Conservation (phyloP, 2,888 invertebrate species). For the Eutolmus rufibarbis region DNA sequence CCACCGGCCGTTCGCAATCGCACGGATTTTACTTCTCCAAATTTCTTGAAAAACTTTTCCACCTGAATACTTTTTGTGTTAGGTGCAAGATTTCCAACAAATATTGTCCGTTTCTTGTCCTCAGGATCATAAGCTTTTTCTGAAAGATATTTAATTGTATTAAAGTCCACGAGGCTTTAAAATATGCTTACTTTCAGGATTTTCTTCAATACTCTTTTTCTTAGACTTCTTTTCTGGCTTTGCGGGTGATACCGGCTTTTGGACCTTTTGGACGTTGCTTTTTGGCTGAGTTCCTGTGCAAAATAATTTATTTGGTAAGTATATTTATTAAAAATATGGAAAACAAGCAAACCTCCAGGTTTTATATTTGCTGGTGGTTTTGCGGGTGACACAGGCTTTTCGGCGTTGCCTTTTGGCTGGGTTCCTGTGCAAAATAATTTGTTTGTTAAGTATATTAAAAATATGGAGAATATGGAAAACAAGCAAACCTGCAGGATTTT, state of each 20-base stretch:
- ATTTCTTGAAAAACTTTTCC: constrained; percentile 53
- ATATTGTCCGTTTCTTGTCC: constrained; percentile 55
- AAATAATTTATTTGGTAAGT: no score
- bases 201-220: not conserved
- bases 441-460: no score
- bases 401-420: no score
- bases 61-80: constrained; percentile 58
- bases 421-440: no score
- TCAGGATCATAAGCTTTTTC: constrained; percentile 47
- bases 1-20: constrained; percentile 58
- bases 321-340: no score
- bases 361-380: not conserved
- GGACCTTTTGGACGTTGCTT: no score
- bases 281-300: no score
- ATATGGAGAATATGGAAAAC: no score
- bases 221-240: not conserved
- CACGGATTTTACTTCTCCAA: constrained; percentile 54
- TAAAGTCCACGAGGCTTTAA: not conserved
- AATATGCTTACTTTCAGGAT: not conserved
- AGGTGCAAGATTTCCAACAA: constrained; percentile 60
- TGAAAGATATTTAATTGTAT: not conserved
- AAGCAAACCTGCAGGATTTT: not conserved
- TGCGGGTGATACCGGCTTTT: no score
- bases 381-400: no score
- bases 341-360: no score